Evolutionary conservation across 1,140 invertebrate genomes (phyloP), one percentile per base, ranked within the genome.

Genomic region (Atta cephalotes): DNA sequence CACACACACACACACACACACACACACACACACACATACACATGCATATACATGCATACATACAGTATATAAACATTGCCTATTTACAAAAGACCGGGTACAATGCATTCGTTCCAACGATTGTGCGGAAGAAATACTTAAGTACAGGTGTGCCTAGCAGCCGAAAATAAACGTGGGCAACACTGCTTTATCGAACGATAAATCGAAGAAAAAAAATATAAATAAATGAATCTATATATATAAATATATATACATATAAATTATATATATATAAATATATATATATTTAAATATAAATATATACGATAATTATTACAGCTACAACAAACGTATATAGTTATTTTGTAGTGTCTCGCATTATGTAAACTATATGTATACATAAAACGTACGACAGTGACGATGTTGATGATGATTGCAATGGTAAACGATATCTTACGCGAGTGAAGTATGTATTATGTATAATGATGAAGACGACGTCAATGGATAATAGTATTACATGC

Each of bases 331-430:
- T 91, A 91, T 92, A 93, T 93, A 94, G 93, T 93, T 95, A 94
- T 95, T 95, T 95, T 95, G 94, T 95, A 95, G 95, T 94, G 93
- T 94, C 93, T 92, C 90, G 90, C 92, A 94, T 93, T 94, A 94
- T 95, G 95, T 95, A 95, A 95, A 94, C 94, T 94, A 94, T 93
- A 93, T 94, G 93, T 95, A 95, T 89, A 95, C 94, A 93, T 91
- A 89, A 87, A 86, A 89, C 89, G 89, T 87, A 92, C 91, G 84
- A 62, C 66, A 85, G 85, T 72, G 84, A 92, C 86, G 88, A 92
- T 65, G 76, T 70, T 51, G 86, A 87, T 60, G 79, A 91, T 87
- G 58, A 91, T 81, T 90, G 90, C 87, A 87, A 89, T 85, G 90
- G 85, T 88, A 88, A 91, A 87, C 84, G 72, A 77, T 89, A 86